phyloP scores from a whole-genome alignment of 2,888 invertebrate species.

The Cinara cedri region DNA sequence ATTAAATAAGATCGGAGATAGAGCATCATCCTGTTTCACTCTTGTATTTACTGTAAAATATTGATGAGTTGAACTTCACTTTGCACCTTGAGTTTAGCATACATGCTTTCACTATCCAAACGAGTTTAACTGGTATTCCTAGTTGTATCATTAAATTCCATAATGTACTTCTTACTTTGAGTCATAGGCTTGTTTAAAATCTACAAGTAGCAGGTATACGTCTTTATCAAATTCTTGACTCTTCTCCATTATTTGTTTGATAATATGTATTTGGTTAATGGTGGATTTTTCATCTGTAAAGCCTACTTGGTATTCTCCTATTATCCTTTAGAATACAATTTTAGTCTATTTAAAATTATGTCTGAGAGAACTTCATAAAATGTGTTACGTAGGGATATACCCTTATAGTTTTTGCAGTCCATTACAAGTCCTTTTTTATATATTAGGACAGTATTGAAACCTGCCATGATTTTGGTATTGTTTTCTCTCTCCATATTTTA shows the following conservation, averaged over 20 bases:
- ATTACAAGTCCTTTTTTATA: no score
- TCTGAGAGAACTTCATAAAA: no score
- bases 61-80: neutral
- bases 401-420: constrained; percentile 56
- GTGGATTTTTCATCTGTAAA: constrained; percentile 45
- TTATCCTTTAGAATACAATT: constrained; percentile 43
- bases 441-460: no score
- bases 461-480: no score
- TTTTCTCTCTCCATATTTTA: constrained; percentile 43
- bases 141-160: constrained; percentile 3
- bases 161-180: neutral
- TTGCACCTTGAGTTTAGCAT: no score
- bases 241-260: no score
- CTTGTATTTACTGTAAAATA: neutral
- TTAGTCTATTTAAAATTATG: no score
- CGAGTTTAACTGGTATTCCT: neutral
- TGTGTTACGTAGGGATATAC: constrained; percentile 56
- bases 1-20: no score
- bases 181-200: no score
- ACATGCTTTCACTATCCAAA: neutral
- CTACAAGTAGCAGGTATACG: neutral
- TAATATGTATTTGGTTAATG: constrained; percentile 4
- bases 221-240: neutral
- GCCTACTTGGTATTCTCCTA: constrained; percentile 44
- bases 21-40: neutral